These are phyloP conservation scores for Bettongia penicillata DNA, from an alignment of 2,113 vertebrate species.

Conservation along the genomic window DNA sequence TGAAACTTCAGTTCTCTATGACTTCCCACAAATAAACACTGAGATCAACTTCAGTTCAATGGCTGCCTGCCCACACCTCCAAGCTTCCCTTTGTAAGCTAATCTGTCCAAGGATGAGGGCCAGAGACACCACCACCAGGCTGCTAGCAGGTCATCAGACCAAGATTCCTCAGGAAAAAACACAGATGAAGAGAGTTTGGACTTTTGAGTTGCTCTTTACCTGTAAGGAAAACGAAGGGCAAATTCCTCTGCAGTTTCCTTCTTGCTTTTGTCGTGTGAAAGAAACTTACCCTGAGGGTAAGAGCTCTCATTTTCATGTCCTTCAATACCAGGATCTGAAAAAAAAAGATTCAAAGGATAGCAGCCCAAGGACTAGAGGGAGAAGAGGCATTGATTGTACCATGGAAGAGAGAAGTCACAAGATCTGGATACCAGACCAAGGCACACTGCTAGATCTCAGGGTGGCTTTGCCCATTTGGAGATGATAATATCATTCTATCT, in stretches of 20 bases:
- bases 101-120: background rate
- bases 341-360: background rate
- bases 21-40: background rate
- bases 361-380: background rate
- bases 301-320: background rate
- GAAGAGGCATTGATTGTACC: background rate
- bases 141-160: background rate
- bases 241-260: background rate
- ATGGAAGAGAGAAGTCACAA: background rate
- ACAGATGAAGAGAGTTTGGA: background rate
- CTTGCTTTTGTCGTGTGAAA: background rate
- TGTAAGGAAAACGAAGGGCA: background rate
- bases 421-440: background rate
- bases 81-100: background rate
- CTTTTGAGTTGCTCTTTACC: background rate
- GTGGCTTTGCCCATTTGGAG: background rate
- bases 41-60: background rate
- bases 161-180: background rate
- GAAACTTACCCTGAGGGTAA: background rate
- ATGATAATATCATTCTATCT: background rate
- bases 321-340: background rate
- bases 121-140: background rate
- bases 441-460: background rate
- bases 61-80: background rate
- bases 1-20: background rate